Evolutionary conservation across 2,888 invertebrate genomes (phyloP), one percentile per base, ranked within the genome.

Genomic region (Rambutsinella grinnellia): DNA sequence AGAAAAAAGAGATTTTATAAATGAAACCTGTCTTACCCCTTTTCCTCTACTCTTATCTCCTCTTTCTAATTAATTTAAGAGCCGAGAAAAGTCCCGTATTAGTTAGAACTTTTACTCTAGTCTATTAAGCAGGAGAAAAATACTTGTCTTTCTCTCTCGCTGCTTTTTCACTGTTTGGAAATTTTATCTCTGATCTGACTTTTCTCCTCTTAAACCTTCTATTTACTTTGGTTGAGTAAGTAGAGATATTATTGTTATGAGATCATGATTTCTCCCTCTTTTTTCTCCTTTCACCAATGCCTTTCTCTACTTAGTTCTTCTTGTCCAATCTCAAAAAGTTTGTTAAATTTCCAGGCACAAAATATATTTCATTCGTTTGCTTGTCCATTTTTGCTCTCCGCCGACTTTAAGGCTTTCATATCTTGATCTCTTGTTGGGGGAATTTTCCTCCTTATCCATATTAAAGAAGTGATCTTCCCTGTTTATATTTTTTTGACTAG

Each of bases 51-150:
- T 74, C 80, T 83, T 82, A 82, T 82, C 80, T 82, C 60, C 62
- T 83, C 82, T 82, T 84, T 82, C 80, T 84, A 84, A 84, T 84
- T 84, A 82, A 84, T 84, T 84, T 82, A 79, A 81, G 81, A 82
- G 79, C 79, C 78, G 69, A 79, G 75, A 74, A 75, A 58, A 56
- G 46, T 57, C 60, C 28, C 68, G 27, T 23, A 19, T 27, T n/a
- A n/a, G n/a, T n/a, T 46, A 60, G 23, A 58, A 44, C 46, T 60
- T 49, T 26, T 36, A 8, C 36, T 13, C 36, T 36, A 8, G 6
- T 36, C 36, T 36, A 36, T 5, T 19, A 49, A 49, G 49, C 3
- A 49, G 6, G 5, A 19, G 24, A 19, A 54, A 54, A 8, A 19
- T 57, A 57, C 5, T 54, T 36, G 36, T 26, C 17, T 27, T 51